phyloP scores from a whole-genome alignment of 2,888 invertebrate genomes.

The Amphipoea lucens region DNA sequence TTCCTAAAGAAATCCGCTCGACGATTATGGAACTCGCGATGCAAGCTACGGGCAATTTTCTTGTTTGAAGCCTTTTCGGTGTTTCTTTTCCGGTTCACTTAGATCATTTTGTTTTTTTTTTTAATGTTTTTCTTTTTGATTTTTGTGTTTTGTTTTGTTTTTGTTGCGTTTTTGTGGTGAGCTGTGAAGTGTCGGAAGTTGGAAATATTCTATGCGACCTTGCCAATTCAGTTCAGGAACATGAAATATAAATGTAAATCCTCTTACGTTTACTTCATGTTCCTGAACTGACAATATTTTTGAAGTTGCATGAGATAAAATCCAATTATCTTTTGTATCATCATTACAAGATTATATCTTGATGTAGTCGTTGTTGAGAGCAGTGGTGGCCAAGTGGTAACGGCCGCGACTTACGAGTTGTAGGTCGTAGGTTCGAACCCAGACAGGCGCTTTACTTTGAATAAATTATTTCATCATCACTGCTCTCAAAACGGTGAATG shows the following conservation, averaged over 20 bases:
- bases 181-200: constrained; percentile 8
- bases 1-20: constrained; percentile 62
- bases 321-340: too few species aligned
- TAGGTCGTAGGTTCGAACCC: too few species aligned
- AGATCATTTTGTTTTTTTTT: constrained; percentile 1
- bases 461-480: too few species aligned
- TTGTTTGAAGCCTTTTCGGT: constrained; percentile 54
- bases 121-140: constrained; percentile 12
- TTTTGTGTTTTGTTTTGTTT: neutral
- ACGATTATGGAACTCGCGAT: constrained; percentile 66
- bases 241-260: neutral
- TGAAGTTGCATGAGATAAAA: neutral
- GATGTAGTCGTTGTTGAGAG: too few species aligned
- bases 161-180: neutral
- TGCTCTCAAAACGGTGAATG: too few species aligned
- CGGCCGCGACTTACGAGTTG: too few species aligned
- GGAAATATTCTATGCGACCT: constrained; percentile 1
- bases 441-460: too few species aligned
- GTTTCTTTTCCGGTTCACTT: constrained; percentile 51
- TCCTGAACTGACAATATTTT: neutral
- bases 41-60: constrained; percentile 64
- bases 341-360: too few species aligned
- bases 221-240: neutral
- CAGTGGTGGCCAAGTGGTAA: too few species aligned
- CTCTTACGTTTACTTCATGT: too few species aligned